Percentiles rank a stretch among this genome's conserved stretches.
phyloP scores from a whole-genome alignment of 2,888 invertebrate genomes.

The Quadroppia sp. region DNA sequence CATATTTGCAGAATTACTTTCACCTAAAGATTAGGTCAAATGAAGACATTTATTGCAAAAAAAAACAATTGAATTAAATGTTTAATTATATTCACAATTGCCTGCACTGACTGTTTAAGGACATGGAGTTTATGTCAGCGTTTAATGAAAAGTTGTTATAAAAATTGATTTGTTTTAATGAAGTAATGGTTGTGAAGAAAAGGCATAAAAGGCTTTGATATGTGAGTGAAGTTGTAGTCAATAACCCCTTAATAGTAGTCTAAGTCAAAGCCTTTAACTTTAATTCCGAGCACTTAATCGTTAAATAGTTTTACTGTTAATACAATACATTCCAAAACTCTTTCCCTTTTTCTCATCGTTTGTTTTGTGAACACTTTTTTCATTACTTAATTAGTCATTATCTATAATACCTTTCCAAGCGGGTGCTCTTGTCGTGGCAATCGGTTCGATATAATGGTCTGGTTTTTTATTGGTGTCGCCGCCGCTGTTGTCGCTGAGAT shows the following conservation, averaged over 20 bases:
- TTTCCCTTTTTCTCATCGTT: neutral
- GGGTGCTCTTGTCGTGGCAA: constrained; percentile 27
- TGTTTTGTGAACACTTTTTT: too few species aligned
- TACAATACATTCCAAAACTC: neutral
- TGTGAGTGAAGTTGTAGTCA: constrained; percentile 10
- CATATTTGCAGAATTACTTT: constrained; percentile 31
- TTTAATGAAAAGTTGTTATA: neutral
- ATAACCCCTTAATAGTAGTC: constrained; percentile 3
- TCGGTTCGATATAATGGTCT: constrained; percentile 14
- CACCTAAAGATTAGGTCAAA: constrained; percentile 3
- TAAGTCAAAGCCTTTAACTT: neutral
- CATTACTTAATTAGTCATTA: neutral
- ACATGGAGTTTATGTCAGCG: neutral
- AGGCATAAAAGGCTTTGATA: constrained; percentile 19
- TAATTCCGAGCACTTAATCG: constrained; percentile 11
- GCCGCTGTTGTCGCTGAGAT: neutral
- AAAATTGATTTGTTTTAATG: constrained; percentile 16
- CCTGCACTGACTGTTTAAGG: constrained; percentile 1
- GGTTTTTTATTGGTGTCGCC: constrained; percentile 19
- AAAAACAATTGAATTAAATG: neutral
- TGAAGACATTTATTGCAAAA: neutral
- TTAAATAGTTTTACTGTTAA: constrained; percentile 12
- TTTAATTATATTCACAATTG: neutral
- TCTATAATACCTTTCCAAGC: constrained; percentile 24
- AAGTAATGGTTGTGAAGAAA: neutral